These are phyloP conservation scores for Pristionchus japonicus DNA, from an alignment of 2,888 invertebrate species.

Conservation along the genomic window DNA sequence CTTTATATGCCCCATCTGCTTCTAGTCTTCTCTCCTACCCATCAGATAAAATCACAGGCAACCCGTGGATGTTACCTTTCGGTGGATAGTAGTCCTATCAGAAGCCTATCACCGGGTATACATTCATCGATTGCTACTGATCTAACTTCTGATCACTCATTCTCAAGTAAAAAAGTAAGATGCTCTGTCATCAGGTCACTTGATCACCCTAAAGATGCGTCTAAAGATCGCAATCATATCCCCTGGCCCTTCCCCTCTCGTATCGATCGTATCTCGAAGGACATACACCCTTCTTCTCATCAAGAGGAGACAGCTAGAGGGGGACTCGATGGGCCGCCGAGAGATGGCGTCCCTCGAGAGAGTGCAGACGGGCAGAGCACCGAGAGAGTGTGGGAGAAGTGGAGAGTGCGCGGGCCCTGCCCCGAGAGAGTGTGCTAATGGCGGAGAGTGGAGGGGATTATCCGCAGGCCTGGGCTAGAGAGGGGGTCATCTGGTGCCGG, in stretches of 20 bases:
- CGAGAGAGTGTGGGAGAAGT: neutral
- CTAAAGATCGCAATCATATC: neutral
- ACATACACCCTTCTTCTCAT: conserved; percentile 22
- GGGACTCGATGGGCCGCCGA: neutral
- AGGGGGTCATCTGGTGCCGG: conserved; percentile 31
- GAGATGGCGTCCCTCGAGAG: conserved; percentile 38
- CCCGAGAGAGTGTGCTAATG: conserved; percentile 31
- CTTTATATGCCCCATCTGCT: conserved; percentile 19
- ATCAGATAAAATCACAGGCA: conserved; percentile 14
- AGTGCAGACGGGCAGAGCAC: conserved; percentile 1
- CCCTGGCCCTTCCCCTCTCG: neutral
- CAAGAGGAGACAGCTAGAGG: neutral
- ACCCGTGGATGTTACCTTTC: conserved; percentile 54
- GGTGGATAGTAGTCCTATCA: conserved; percentile 49
- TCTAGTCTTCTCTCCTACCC: neutral
- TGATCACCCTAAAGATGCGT: neutral
- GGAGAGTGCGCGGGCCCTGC: conserved; percentile 11
- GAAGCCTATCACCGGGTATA: conserved; percentile 56
- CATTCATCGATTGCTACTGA: conserved; percentile 52
- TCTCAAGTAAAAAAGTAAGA: neutral
- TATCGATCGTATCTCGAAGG: conserved; percentile 36
- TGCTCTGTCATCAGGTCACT: neutral
- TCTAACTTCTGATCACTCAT: neutral
- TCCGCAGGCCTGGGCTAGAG: neutral
- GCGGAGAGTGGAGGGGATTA: conserved; percentile 31